A percentile compares a stretch with the other conserved stretches of the same genome.
Evolutionary conservation across 2,888 invertebrate species (phyloP).

Genomic region (Mythimna loreyi): DNA sequence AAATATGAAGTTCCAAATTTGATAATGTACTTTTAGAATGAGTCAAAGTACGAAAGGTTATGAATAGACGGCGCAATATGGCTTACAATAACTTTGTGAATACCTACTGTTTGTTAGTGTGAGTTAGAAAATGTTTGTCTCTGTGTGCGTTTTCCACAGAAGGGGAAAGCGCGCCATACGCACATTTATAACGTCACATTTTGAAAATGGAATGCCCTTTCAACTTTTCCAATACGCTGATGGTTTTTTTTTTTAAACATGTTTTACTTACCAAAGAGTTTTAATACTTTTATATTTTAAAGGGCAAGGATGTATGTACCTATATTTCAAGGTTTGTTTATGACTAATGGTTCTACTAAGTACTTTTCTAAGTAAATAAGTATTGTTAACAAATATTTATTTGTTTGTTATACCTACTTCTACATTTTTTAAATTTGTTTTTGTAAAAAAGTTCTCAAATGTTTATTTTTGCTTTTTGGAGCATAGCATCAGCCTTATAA

Average conservation of each 20-base stretch:
- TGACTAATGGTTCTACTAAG: neutral
- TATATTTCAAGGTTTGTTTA: constrained; percentile 17
- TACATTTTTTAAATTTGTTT: neutral
- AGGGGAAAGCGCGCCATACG: constrained; percentile 82
- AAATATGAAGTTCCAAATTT: constrained; percentile 15
- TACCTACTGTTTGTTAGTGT: constrained; percentile 57
- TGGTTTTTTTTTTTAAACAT: constrained; percentile 48
- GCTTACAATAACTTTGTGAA: constrained; percentile 48
- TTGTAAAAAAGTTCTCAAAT: neutral
- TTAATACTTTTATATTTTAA: constrained; percentile 35
- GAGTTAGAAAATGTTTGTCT: constrained; percentile 51
- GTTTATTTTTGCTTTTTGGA: too few relatives aligned
- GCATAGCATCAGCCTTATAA: too few relatives aligned
- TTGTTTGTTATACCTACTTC: neutral
- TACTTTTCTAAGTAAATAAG: neutral
- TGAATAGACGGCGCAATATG: constrained; percentile 32
- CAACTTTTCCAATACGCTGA: constrained; percentile 81
- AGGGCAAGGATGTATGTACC: neutral
- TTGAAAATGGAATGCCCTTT: constrained; percentile 85
- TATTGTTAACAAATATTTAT: constrained; percentile 8
- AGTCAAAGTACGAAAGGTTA: constrained; percentile 25
- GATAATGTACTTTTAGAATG: constrained; percentile 7
- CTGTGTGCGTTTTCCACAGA: constrained; percentile 81
- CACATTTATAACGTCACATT: constrained; percentile 76
- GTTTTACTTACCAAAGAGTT: constrained; percentile 35